phyloP scores from a whole-genome alignment of 2,888 invertebrate species.

The Zaprionus obscuricornis region DNA sequence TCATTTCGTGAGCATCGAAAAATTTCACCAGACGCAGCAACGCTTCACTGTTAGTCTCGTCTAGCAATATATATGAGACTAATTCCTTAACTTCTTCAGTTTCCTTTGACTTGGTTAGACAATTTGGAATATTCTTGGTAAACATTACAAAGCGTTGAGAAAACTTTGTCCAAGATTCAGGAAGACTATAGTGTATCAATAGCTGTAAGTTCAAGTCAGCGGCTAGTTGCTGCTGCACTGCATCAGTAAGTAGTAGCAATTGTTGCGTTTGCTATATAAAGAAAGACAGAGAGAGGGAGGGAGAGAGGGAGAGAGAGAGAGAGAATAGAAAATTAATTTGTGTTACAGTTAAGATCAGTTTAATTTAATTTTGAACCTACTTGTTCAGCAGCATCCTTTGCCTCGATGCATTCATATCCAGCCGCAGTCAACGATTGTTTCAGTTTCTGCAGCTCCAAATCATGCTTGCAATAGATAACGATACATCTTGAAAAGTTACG shows the following conservation, averaged over 20 bases:
- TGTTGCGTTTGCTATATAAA: conserved; percentile 45
- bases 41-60: conserved; percentile 29
- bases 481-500: conserved; percentile 8
- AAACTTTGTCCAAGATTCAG: conserved; percentile 45
- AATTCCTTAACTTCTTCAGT: not conserved
- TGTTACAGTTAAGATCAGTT: not conserved
- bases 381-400: not conserved
- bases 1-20: conserved; percentile 35
- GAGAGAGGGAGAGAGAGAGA: not conserved
- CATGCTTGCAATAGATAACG: conserved; percentile 43
- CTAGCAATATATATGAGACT: conserved; percentile 39
- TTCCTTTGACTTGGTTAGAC: conserved; percentile 3
- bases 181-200: conserved; percentile 49
- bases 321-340: not conserved
- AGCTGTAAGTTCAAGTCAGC: conserved; percentile 24
- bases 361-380: conserved; percentile 8
- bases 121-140: conserved; percentile 35
- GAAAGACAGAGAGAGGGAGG: not conserved
- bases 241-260: conserved; percentile 43
- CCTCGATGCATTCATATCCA: conserved; percentile 35
- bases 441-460: conserved; percentile 25
- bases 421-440: not conserved
- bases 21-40: conserved; percentile 32
- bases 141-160: conserved; percentile 38
- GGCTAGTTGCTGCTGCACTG: not conserved